A percentile compares a stretch with the other conserved stretches of the same genome.
phyloP scores from a whole-genome alignment of 2,113 vertebrate species.

The Geococcyx californianus region DNA sequence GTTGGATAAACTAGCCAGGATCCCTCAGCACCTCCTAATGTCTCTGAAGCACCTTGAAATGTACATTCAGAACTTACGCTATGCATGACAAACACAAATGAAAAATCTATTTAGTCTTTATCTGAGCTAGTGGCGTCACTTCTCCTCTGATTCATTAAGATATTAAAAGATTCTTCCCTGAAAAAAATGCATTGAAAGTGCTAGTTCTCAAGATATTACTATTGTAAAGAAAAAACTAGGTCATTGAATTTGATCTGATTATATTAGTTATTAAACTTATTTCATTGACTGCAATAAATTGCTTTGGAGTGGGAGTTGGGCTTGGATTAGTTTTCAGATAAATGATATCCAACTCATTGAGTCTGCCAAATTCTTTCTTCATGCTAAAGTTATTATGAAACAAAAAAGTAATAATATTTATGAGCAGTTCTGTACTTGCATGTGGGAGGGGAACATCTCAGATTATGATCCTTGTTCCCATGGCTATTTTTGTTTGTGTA shows the following conservation, averaged over 20 bases:
- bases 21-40: background rate
- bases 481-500: constrained; percentile 14
- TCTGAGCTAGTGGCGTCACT: background rate
- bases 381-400: constrained; percentile 36
- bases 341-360: background rate
- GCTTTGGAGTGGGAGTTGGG: background rate
- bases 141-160: background rate
- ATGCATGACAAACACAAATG: background rate
- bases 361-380: constrained; percentile 38
- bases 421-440: background rate
- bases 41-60: background rate
- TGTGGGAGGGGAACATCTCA: constrained; percentile 4
- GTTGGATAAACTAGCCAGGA: background rate
- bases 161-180: background rate
- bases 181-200: background rate
- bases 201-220: background rate
- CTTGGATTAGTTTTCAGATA: constrained; percentile 9
- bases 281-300: background rate
- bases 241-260: constrained; percentile 26
- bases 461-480: background rate
- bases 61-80: background rate
- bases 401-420: background rate
- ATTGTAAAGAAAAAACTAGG: background rate
- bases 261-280: background rate
- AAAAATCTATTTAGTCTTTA: background rate